Conservation (phyloP, 53 echinoderm and acorn worm species). For the Arbacia lixula region DNA sequence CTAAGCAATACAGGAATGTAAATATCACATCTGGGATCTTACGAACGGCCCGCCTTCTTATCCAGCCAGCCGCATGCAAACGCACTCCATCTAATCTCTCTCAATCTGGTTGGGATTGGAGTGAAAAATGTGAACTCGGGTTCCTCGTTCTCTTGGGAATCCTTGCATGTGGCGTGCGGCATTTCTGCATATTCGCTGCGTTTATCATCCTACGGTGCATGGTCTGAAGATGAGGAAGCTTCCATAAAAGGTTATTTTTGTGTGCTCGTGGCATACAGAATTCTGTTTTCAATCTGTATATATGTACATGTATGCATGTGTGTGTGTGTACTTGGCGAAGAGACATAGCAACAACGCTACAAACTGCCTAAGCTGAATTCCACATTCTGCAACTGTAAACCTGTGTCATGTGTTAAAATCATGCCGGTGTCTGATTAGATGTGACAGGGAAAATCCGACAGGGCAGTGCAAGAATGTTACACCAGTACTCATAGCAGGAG, state of each 20-base stretch:
- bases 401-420: no score
- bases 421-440: no score
- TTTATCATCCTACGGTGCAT: not conserved
- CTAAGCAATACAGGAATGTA: not conserved
- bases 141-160: not conserved
- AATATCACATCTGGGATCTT: conserved; percentile 42
- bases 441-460: no score
- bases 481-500: no score
- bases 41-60: conserved; percentile 14
- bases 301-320: not conserved
- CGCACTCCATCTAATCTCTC: not conserved
- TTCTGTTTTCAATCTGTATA: no score
- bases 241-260: not conserved
- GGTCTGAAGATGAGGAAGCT: not conserved
- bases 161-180: not conserved
- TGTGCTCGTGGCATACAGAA: no score
- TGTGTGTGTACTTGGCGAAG: not conserved
- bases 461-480: no score
- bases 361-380: no score
- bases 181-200: not conserved
- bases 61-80: not conserved
- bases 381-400: no score
- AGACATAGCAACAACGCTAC: no score
- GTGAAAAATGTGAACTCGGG: conserved; percentile 19
- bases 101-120: conserved; percentile 1